phyloP scores from a whole-genome alignment of 2,113 vertebrate species.

The Ceuthmochares aereus region DNA sequence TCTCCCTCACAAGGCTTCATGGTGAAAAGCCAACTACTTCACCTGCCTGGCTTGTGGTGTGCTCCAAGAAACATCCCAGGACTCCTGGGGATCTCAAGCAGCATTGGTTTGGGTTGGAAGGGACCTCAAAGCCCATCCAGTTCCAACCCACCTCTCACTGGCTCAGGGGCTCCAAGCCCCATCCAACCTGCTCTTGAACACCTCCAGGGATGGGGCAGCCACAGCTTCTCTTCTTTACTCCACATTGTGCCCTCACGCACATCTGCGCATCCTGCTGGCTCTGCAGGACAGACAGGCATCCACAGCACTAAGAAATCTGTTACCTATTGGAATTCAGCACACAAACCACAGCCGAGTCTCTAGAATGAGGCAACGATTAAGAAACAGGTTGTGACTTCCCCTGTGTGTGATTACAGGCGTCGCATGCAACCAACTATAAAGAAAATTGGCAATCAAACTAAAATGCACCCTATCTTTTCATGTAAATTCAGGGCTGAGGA shows the following conservation, averaged over 20 bases:
- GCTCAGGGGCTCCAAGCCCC: too few species aligned
- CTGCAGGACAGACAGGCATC: not conserved
- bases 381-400: not conserved
- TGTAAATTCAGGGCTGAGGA: not conserved
- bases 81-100: not conserved
- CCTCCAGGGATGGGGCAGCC: too few species aligned
- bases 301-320: too few species aligned
- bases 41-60: not conserved
- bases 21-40: not conserved
- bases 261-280: not conserved
- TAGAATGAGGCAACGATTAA: too few species aligned
- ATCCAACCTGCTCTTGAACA: too few species aligned
- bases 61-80: not conserved
- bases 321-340: too few species aligned
- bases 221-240: not conserved
- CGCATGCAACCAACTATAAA: not conserved
- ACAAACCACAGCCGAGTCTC: too few species aligned
- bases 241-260: not conserved
- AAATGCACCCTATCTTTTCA: not conserved
- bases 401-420: not conserved
- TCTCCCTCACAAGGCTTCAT: not conserved
- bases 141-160: too few species aligned
- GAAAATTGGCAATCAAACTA: not conserved
- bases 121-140: too few species aligned
- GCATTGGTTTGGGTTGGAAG: not conserved